These are phyloP conservation scores for Sterrhoptilus dennistouni DNA, from an alignment of 2,113 vertebrate genomes.

Conservation along the genomic window DNA sequence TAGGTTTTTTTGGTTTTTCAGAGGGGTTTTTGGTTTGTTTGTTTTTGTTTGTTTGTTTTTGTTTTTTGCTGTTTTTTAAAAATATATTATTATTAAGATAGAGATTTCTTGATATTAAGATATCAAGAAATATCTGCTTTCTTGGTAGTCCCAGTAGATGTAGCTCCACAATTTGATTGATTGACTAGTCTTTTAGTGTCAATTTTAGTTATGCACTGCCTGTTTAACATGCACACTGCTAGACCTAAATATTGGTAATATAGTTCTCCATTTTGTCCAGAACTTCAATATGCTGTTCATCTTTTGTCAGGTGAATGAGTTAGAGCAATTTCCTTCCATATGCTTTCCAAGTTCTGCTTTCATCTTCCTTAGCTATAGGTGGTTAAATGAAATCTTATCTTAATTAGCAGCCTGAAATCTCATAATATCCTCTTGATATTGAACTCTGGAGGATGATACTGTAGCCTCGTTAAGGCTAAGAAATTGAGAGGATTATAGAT, in stretches of 20 bases:
- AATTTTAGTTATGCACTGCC: background rate
- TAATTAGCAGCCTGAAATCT: background rate
- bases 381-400: background rate
- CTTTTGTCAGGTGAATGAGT: background rate
- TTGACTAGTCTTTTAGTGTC: background rate
- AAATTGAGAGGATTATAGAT: background rate
- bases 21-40: too few species aligned
- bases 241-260: background rate
- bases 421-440: background rate
- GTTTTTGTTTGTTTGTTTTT: too few species aligned
- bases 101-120: too few species aligned
- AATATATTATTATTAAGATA: background rate
- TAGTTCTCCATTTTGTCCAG: background rate
- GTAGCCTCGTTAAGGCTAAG: background rate
- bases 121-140: background rate
- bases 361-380: background rate
- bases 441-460: background rate
- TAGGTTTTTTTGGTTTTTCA: too few species aligned
- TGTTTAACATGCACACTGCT: background rate
- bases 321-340: background rate
- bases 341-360: background rate
- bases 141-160: background rate
- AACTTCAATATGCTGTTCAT: background rate
- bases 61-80: too few species aligned
- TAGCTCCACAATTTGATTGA: background rate